These are phyloP conservation scores for Sebastes steindachneri DNA, from an alignment of 2,797 vertebrate genomes.

Conservation along the genomic window DNA sequence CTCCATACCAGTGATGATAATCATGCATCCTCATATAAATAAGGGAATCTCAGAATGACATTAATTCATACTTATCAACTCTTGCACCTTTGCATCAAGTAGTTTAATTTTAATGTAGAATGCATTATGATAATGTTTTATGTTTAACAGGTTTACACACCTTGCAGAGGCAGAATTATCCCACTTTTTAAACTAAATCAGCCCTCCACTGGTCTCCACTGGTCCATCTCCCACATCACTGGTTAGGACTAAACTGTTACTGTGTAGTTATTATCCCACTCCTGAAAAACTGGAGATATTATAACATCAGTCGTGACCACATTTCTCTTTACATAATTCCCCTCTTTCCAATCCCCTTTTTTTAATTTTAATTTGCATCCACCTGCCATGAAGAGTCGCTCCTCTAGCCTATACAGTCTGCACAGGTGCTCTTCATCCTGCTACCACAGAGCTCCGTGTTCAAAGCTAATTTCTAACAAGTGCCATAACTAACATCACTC, in stretches of 20 bases:
- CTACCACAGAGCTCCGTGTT: not conserved
- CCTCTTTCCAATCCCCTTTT: not conserved
- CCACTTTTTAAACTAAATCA: not conserved
- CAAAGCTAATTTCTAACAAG: constrained; percentile 20
- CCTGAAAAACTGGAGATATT: not conserved
- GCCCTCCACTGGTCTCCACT: not conserved
- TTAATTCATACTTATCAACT: not conserved
- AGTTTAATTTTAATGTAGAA: not conserved
- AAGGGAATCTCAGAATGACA: not conserved
- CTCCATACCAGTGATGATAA: not conserved
- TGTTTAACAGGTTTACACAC: too few relatives aligned
- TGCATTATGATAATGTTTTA: not conserved
- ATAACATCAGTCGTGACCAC: constrained; percentile 4
- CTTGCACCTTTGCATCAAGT: not conserved
- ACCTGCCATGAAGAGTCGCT: constrained; percentile 24
- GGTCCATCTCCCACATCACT: not conserved
- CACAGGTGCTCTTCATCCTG: constrained; percentile 24
- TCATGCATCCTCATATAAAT: not conserved
- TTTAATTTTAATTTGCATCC: not conserved
- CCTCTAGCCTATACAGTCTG: not conserved
- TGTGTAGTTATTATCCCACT: constrained; percentile 19
- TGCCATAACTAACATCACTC: constrained; percentile 10
- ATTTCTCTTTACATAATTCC: rapidly evolving
- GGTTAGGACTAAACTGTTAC: not conserved
- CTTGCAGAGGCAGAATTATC: too few relatives aligned